phyloP scores from a whole-genome alignment of 2,888 invertebrate genomes.

The Strigamia transsilvanica region DNA sequence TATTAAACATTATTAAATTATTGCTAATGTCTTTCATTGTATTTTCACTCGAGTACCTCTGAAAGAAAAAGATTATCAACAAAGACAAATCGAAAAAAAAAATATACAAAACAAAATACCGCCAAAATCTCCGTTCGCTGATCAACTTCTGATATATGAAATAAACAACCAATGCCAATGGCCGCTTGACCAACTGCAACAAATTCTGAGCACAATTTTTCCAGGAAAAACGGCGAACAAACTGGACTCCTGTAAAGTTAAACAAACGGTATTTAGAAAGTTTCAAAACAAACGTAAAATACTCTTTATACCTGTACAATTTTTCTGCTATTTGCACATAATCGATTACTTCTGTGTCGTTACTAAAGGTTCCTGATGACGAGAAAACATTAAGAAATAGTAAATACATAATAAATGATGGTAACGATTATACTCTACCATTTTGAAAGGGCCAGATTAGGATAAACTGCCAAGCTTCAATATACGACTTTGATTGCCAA shows the following conservation, averaged over 20 bases:
- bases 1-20: neutral
- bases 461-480: constrained; percentile 13
- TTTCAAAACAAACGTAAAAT: neutral
- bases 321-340: neutral
- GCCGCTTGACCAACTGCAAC: neutral
- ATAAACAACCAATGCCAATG: neutral
- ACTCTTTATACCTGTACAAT: neutral
- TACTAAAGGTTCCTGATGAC: neutral
- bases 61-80: neutral
- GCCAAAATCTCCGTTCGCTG: neutral
- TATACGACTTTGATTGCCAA: neutral
- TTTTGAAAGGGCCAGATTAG: constrained; percentile 24
- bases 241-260: neutral
- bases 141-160: constrained; percentile 1
- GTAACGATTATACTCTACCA: neutral
- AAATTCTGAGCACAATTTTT: neutral
- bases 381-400: neutral
- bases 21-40: neutral
- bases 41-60: neutral
- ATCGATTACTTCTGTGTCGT: neutral
- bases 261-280: too few species aligned
- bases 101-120: neutral
- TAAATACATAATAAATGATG: neutral
- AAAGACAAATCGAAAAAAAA: neutral
- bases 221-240: neutral